phyloP scores from a whole-genome alignment of 2,797 vertebrate species.

The Varecia variegata region DNA sequence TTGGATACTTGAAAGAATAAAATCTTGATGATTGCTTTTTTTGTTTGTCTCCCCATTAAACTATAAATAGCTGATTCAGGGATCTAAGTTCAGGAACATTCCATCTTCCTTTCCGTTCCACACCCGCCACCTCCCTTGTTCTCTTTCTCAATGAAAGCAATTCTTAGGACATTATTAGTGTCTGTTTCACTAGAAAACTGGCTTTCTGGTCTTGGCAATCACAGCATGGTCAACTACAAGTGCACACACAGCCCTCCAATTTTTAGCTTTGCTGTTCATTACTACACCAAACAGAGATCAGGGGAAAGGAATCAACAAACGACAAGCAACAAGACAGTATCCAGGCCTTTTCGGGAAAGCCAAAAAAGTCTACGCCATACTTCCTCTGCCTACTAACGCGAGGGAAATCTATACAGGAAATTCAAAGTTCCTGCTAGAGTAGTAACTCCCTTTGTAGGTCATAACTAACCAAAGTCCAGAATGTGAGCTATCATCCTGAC shows the following conservation, averaged over 20 bases:
- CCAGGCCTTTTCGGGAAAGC: background rate
- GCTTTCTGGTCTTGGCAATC: conserved; percentile 32
- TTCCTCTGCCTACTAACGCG: conserved; percentile 9
- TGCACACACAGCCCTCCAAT: background rate
- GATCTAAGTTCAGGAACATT: background rate
- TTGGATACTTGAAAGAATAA: conserved; percentile 26
- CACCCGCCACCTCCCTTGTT: background rate
- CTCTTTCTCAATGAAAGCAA: conserved; percentile 41
- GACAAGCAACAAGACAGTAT: background rate
- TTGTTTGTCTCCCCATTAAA: conserved; percentile 5
- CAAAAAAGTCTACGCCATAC: background rate
- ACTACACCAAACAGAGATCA: background rate
- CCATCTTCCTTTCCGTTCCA: background rate
- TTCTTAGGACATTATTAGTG: background rate
- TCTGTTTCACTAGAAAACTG: conserved; percentile 33
- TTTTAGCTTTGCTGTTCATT: conserved; percentile 9
- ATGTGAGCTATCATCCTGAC: conserved; percentile 7
- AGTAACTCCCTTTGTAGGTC: background rate
- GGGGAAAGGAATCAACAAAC: background rate
- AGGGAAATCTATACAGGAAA: conserved; percentile 47
- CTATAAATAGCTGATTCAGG: background rate
- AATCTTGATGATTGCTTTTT: background rate
- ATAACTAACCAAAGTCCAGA: conserved; percentile 43
- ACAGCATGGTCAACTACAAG: background rate
- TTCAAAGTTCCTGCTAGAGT: conserved; percentile 6